phyloP scores from a whole-genome alignment of 2,797 vertebrate genomes.

The Danio kyathit region DNA sequence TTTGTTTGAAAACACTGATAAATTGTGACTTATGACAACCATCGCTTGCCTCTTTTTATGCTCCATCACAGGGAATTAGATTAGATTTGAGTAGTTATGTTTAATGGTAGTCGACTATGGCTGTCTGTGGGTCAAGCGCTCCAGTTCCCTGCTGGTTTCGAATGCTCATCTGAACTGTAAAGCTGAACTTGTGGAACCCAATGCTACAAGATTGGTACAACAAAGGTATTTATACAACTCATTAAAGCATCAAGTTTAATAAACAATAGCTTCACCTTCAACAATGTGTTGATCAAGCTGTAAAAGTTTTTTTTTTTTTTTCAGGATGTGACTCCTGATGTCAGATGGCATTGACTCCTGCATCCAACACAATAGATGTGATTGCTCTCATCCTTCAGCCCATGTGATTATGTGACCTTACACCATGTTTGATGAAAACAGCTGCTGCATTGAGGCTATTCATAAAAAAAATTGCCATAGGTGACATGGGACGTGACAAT shows the following conservation, averaged over 20 bases:
- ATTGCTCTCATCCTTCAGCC: neutral
- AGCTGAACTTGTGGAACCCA: too few species aligned
- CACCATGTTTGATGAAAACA: conserved; percentile 2
- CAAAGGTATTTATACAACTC: neutral
- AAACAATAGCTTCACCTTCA: neutral
- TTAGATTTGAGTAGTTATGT: too few species aligned
- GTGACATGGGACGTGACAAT: neutral
- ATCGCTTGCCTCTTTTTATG: too few species aligned
- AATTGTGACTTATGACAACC: too few species aligned
- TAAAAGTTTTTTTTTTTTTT: neutral
- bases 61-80: too few species aligned
- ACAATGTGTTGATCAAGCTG: neutral
- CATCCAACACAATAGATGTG: neutral
- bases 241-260: neutral
- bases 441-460: neutral
- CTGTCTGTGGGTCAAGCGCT: too few species aligned
- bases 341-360: neutral
- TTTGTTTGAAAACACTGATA: too few species aligned
- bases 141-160: too few species aligned
- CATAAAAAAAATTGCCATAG: neutral
- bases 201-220: too few species aligned
- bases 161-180: too few species aligned
- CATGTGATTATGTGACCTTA: neutral
- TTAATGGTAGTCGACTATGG: too few species aligned
- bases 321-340: neutral